Conservation (phyloP, 2,797 vertebrate genomes). For the Gorsachius magnificus region DNA sequence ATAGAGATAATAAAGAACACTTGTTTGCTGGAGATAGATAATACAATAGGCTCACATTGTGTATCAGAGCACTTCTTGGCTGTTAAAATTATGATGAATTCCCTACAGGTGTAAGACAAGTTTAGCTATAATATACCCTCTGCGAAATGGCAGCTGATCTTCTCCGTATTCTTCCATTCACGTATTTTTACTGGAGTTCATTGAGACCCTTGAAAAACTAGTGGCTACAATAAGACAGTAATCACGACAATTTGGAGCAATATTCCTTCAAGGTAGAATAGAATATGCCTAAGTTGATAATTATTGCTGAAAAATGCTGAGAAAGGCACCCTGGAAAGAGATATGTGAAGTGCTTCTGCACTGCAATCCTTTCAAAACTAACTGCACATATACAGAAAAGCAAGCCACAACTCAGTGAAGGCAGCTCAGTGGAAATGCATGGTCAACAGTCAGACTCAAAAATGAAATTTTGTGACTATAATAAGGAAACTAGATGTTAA, state of each 20-base stretch:
- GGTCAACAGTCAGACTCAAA: neutral
- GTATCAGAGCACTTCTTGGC: neutral
- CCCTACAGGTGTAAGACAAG: neutral
- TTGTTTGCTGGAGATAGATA: neutral
- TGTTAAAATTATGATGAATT: slow-evolving; percentile 34
- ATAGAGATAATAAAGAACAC: neutral
- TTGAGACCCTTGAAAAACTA: neutral
- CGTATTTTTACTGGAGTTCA: neutral
- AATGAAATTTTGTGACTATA: neutral
- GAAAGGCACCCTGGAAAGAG: neutral
- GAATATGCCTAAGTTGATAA: neutral
- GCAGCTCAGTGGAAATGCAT: neutral
- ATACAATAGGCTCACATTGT: neutral
- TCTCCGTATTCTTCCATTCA: neutral
- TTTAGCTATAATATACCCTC: neutral
- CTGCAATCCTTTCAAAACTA: neutral
- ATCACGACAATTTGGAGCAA: neutral
- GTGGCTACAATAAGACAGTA: neutral
- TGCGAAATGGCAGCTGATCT: neutral
- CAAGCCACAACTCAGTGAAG: neutral
- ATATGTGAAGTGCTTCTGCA: neutral
- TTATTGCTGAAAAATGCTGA: neutral
- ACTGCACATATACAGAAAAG: neutral
- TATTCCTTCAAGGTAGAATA: neutral
- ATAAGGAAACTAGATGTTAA: neutral